Evolutionary conservation across 35 echinoderm and acorn worm species (phyloP), one percentile per base, ranked within the genome.

Genomic region (Hemicentrotus pulcherrimus): DNA sequence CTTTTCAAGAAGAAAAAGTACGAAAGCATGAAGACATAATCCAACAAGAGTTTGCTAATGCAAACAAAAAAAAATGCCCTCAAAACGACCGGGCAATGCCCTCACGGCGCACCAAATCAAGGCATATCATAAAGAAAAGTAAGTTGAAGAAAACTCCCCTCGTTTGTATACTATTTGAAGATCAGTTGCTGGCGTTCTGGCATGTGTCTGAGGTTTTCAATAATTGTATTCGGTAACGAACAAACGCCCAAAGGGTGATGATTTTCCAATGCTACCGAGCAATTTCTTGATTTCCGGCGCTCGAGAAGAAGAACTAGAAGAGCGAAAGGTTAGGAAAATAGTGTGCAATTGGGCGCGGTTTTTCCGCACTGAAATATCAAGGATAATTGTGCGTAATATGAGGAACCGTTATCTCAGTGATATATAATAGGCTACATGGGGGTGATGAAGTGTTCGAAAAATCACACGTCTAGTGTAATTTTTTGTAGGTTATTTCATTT

Each of bases 171-270:
- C 11, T 78, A 28, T 78, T 78, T 78, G 65, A 78, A 78, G 65
- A 78, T 78, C 65, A n/a, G 65, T 78, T 78, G 65, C 65, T n/a
- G 4, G 65, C 7, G 19, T 18, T 28, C 22, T 78, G 19, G 65
- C 24, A 78, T 78, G 65, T n/a, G 65, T 78, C 65, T 78, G 65
- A n/a, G 65, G 19, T 78, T 78, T 78, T 78, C 65, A 78, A 78
- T 78, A 78, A 78, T 78, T 78, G 65, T 78, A 78, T 78, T 78
- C 65, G 65, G 65, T 78, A 78, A 78, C 65, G 65, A 78, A 78
- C 28, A 78, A 78, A 78, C 65, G 65, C 65, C 65, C 65, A 78
- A 78, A 78, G 65, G 65, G 65, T 78, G 65, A 78, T 78, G 65
- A 78, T 78, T 28, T 78, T 78, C 65, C 65, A 78, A 78, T 78